phyloP scores from a whole-genome alignment of 2,888 invertebrate genomes.

The Reticulitermes lucifugus region DNA sequence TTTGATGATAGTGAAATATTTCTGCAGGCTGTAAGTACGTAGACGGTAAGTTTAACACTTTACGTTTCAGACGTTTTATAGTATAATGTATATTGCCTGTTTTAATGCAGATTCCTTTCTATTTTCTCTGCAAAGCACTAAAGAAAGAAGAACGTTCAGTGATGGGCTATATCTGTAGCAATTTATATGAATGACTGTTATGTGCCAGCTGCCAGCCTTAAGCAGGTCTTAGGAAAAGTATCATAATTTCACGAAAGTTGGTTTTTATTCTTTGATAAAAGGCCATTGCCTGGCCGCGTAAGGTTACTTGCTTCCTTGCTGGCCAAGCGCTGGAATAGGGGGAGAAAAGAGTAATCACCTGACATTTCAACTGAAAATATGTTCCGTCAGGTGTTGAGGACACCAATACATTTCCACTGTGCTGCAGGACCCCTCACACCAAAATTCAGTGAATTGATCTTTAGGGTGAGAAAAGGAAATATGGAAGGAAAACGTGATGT shows the following conservation, averaged over 20 bases:
- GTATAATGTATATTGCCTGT: not conserved
- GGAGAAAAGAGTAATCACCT: constrained; percentile 34
- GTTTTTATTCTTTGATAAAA: constrained; percentile 34
- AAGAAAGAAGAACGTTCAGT: constrained; percentile 2
- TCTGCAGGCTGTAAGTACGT: too few relatives aligned
- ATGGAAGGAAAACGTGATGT: constrained; percentile 22
- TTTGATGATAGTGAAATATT: too few relatives aligned
- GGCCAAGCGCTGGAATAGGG: not conserved
- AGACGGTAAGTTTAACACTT: not conserved
- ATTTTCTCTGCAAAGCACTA: not conserved
- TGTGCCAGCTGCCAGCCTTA: not conserved
- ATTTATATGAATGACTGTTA: constrained; percentile 29
- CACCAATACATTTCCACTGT: constrained; percentile 36
- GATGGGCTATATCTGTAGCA: not conserved
- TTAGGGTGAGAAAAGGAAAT: constrained; percentile 25
- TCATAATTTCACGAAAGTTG: constrained; percentile 15
- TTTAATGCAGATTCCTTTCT: not conserved
- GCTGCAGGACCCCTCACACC: not conserved
- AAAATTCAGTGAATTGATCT: constrained; percentile 30
- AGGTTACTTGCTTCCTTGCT: constrained; percentile 29
- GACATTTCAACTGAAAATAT: constrained; percentile 36
- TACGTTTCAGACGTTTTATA: not conserved
- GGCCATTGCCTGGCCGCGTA: constrained; percentile 26
- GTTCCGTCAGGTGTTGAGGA: constrained; percentile 38
- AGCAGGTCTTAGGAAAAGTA: constrained; percentile 7